Evolutionary conservation across 2,888 invertebrate genomes (phyloP).

Genomic region (Julus scanicus): DNA sequence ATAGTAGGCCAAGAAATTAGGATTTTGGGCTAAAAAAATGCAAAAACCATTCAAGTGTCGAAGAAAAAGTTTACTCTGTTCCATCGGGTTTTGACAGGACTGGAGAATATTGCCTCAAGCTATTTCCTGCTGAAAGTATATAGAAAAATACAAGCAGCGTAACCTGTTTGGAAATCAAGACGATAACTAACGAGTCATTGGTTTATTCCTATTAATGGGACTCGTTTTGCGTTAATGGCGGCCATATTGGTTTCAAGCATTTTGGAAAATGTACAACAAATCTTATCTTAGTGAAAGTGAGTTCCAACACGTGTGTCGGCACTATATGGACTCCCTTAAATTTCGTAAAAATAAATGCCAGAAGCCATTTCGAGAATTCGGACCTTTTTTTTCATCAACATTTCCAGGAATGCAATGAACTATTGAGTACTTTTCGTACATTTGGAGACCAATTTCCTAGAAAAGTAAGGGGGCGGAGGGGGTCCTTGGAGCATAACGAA

Average conservation of each 20-base stretch:
- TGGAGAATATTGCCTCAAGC: not conserved
- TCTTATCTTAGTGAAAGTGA: too few relatives aligned
- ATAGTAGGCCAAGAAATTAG: slow-evolving; percentile 20
- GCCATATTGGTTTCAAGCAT: too few relatives aligned
- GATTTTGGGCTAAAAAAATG: not conserved
- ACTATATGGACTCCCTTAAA: not conserved
- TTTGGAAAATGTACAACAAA: too few relatives aligned
- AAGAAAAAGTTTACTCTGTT: not conserved
- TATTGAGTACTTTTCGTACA: not conserved
- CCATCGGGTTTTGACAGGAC: not conserved
- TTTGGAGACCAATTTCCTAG: not conserved
- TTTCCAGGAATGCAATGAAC: not conserved
- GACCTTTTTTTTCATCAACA: not conserved
- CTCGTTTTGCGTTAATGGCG: too few relatives aligned
- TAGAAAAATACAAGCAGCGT: too few relatives aligned
- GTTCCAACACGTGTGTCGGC: too few relatives aligned
- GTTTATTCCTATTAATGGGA: too few relatives aligned
- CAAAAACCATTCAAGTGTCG: not conserved
- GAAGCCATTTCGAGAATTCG: not conserved
- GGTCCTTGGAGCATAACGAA: not conserved
- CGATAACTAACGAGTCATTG: too few relatives aligned
- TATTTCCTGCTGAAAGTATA: too few relatives aligned
- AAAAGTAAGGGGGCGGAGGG: not conserved
- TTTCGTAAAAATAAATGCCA: not conserved
- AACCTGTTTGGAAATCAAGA: too few relatives aligned